Conservation (phyloP, 2,797 vertebrate genomes). For the Sebastes oblongus region DNA sequence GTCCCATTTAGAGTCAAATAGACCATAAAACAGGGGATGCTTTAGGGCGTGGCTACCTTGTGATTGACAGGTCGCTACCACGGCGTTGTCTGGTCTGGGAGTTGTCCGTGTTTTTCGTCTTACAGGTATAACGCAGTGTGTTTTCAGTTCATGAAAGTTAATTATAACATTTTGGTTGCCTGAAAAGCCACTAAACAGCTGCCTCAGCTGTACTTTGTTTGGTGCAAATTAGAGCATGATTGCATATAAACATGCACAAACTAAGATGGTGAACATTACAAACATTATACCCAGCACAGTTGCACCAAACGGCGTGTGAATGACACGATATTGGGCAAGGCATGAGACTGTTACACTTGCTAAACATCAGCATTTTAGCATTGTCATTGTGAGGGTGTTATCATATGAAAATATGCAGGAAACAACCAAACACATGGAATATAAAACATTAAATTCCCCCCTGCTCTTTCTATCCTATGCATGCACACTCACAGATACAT, state of each 20-base stretch:
- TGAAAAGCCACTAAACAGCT: not conserved
- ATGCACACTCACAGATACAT: not conserved
- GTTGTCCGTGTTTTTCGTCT: too few species aligned
- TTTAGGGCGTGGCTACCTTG: too few species aligned
- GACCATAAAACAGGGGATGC: accelerated
- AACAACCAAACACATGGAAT: not conserved
- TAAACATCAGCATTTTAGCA: not conserved
- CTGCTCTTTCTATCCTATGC: not conserved
- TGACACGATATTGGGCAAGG: too few species aligned
- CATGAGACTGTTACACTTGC: not conserved
- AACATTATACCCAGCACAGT: not conserved
- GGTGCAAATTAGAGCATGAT: not conserved
- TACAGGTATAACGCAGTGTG: too few species aligned
- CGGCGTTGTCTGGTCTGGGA: too few species aligned
- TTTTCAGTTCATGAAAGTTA: too few species aligned
- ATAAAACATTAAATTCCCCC: not conserved
- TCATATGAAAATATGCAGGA: not conserved
- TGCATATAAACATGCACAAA: not conserved
- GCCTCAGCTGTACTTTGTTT: not conserved
- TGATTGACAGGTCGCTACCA: too few species aligned
- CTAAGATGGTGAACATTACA: not conserved
- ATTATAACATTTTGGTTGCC: too few species aligned
- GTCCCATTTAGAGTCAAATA: too few species aligned
- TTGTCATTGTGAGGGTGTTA: not conserved
- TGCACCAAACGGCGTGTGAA: too few species aligned